Conservation (phyloP, 2,888 invertebrate genomes). For the Oscheius sp. region DNA sequence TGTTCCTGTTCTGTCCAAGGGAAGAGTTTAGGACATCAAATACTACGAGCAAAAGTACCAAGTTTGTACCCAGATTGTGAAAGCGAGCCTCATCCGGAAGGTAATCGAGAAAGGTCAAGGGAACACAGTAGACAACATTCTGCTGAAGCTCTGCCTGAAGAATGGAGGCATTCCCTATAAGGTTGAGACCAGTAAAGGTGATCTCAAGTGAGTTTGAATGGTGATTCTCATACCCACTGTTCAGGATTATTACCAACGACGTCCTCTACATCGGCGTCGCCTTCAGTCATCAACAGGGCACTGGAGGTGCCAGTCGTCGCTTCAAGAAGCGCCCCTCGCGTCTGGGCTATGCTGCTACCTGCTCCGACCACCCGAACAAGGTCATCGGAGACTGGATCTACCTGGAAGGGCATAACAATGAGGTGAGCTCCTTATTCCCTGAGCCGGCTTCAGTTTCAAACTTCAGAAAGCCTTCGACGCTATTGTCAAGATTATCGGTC, state of each 20-base stretch:
- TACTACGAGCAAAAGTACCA: constrained; percentile 15
- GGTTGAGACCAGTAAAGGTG: constrained; percentile 2
- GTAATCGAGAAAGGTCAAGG: background rate
- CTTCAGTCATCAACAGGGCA: constrained; percentile 11
- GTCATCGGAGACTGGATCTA: constrained; percentile 17
- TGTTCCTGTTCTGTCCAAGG: background rate
- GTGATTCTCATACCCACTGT: background rate
- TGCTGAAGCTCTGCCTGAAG: constrained; percentile 14
- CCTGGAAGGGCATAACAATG: constrained; percentile 14
- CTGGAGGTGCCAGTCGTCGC: background rate
- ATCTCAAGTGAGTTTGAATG: background rate
- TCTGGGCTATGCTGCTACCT: constrained; percentile 24
- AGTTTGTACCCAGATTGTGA: constrained; percentile 15
- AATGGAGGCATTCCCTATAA: constrained; percentile 22
- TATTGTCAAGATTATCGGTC: constrained; percentile 1
- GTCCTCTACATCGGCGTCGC: constrained; percentile 15
- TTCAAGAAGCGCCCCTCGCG: constrained; percentile 5
- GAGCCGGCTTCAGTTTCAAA: background rate
- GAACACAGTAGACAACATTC: constrained; percentile 6
- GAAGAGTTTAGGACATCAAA: background rate
- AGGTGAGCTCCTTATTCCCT: constrained; percentile 2
- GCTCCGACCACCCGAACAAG: background rate
- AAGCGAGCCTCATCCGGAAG: background rate
- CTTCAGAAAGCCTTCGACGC: constrained; percentile 1
- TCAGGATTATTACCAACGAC: constrained; percentile 20